Conservation (phyloP, 1,140 invertebrate species). For the Camponotus pennsylvanicus region DNA sequence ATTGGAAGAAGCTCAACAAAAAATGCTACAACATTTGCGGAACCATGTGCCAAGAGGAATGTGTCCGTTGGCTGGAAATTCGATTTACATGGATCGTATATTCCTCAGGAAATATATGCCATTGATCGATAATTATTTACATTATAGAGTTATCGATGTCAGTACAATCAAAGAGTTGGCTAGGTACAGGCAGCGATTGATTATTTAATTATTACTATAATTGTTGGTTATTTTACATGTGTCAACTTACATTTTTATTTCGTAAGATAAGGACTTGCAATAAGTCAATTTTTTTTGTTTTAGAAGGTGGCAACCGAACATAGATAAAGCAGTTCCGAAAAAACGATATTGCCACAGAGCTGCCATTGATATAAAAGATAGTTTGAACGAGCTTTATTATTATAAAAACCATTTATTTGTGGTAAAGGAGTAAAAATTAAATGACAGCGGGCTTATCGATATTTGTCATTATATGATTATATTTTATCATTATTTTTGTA, state of each 20-base stretch:
- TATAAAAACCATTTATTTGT: conserved; percentile 88
- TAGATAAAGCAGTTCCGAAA: conserved; percentile 87
- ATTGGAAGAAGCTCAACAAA: conserved; percentile 89
- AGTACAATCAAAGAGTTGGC: conserved; percentile 95
- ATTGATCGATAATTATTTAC: conserved; percentile 91
- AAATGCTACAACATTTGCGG: conserved; percentile 91
- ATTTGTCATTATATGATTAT: background rate
- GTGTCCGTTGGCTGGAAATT: conserved; percentile 95
- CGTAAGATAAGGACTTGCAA: background rate
- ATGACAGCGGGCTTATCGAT: background rate
- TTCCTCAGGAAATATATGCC: conserved; percentile 94
- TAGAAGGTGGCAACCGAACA: conserved; percentile 91
- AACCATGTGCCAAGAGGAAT: conserved; percentile 88
- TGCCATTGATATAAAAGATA: conserved; percentile 94
- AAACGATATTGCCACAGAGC: conserved; percentile 92
- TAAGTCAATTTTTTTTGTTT: conserved; percentile 69
- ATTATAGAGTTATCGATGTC: conserved; percentile 98
- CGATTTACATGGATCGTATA: conserved; percentile 94
- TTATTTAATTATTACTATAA: background rate
- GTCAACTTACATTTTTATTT: background rate
- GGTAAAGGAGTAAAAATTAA: background rate
- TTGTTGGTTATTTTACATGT: too few relatives aligned
- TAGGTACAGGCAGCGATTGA: conserved; percentile 80
- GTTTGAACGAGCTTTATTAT: conserved; percentile 93
- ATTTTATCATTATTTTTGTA: background rate